These are phyloP conservation scores for Merops nubicus DNA, from an alignment of 2,113 vertebrate species.

Conservation along the genomic window DNA sequence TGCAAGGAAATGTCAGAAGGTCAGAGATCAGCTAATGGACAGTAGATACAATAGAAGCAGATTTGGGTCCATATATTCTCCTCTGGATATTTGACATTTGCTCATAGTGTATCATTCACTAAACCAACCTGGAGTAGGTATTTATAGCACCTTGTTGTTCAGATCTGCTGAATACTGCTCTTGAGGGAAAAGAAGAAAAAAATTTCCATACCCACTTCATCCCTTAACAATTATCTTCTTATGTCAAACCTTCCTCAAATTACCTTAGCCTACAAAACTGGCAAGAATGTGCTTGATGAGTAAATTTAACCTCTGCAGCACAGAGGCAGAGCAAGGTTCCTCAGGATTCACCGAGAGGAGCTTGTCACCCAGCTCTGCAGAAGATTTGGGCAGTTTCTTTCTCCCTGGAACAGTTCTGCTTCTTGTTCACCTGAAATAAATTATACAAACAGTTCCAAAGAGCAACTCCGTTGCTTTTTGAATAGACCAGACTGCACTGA, in stretches of 20 bases:
- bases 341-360: not conserved
- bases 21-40: not conserved
- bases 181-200: not conserved
- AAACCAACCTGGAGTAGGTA: not conserved
- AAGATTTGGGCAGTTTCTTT: not conserved
- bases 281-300: not conserved
- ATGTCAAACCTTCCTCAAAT: not conserved
- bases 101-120: not conserved
- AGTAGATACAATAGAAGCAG: not conserved
- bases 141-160: not conserved
- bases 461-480: not conserved
- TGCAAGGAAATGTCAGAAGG: not conserved
- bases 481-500: not conserved
- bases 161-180: not conserved
- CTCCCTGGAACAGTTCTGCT: not conserved
- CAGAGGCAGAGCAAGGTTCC: not conserved
- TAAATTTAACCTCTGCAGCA: not conserved
- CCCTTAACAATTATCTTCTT: not conserved
- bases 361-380: not conserved
- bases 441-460: not conserved
- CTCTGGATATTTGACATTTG: not conserved
- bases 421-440: conserved; percentile 1
- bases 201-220: not conserved
- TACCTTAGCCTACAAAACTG: not conserved
- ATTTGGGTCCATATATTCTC: not conserved